A percentile compares a stretch with the other conserved stretches of the same genome.
Conservation (phyloP, 2,888 invertebrate genomes). For the Drosophila heteroneura region DNA sequence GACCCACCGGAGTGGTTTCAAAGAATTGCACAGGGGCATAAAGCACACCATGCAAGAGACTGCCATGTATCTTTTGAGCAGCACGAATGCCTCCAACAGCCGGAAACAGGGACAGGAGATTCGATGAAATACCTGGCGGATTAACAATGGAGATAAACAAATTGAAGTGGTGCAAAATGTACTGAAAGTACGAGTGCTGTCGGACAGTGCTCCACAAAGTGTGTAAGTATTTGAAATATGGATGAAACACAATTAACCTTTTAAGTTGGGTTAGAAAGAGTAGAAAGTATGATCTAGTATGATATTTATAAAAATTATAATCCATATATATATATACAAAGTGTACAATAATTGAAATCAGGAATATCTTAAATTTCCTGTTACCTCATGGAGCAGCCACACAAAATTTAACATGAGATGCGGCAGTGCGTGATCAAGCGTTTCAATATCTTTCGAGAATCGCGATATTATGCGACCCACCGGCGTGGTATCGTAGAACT, state of each 20-base stretch:
- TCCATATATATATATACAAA: not conserved
- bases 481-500: slow-evolving; percentile 89
- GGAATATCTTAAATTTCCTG: not conserved
- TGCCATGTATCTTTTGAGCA: slow-evolving; percentile 82
- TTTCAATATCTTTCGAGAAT: slow-evolving; percentile 86
- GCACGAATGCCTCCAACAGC: slow-evolving; percentile 86
- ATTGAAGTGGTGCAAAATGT: slow-evolving; percentile 3
- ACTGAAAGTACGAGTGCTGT: not conserved
- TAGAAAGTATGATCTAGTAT: not conserved
- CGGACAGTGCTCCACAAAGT: slow-evolving; percentile 1
- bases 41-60: slow-evolving; percentile 86
- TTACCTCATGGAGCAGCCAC: slow-evolving; percentile 87
- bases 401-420: slow-evolving; percentile 86
- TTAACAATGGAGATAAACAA: slow-evolving; percentile 9
- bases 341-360: not conserved
- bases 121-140: slow-evolving; percentile 88
- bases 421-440: slow-evolving; percentile 84
- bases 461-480: slow-evolving; percentile 87
- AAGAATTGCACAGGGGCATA: slow-evolving; percentile 87
- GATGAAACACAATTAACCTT: slow-evolving; percentile 13
- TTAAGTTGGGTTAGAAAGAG: not conserved
- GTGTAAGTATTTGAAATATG: slow-evolving; percentile 9
- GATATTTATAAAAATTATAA: slow-evolving; percentile 14
- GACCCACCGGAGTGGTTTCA: slow-evolving; percentile 88
- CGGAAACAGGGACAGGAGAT: slow-evolving; percentile 89